A percentile compares a stretch with the other conserved stretches of the same genome.
Evolutionary conservation across 2,113 vertebrate genomes (phyloP).

Genomic region (Alces alces): DNA sequence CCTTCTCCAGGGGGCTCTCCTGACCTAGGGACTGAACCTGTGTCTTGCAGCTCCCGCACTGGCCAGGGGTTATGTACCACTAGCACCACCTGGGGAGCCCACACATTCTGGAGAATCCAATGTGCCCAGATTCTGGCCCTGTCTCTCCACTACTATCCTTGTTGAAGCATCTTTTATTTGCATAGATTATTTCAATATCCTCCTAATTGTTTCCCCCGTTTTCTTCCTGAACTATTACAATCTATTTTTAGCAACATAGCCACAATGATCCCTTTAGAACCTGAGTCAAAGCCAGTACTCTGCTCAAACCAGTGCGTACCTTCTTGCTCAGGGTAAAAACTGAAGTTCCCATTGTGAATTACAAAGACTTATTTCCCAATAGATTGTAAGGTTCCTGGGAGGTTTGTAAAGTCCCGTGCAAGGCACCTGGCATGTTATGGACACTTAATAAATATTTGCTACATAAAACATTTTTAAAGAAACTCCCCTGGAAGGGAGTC

Average conservation of each 20-base stretch:
- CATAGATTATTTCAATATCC: not conserved
- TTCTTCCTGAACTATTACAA: not conserved
- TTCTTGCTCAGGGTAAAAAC: not conserved
- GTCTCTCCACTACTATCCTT: not conserved
- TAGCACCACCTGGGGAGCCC: not conserved
- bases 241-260: not conserved
- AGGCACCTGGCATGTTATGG: not conserved
- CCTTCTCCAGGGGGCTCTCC: not conserved
- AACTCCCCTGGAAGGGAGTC: not conserved
- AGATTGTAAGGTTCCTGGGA: not conserved
- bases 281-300: not conserved
- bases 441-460: not conserved
- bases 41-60: not conserved
- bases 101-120: not conserved
- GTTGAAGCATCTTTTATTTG: not conserved
- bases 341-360: not conserved
- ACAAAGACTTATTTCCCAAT: not conserved
- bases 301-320: not conserved
- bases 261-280: not conserved
- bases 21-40: not conserved
- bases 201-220: not conserved
- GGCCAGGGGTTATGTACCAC: not conserved
- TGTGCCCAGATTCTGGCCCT: not conserved
- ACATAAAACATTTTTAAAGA: not conserved
- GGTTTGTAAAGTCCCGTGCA: not conserved